Percentiles rank a stretch among this genome's conserved stretches.
Conservation (phyloP, 2,888 invertebrate species). For the Drosophila helvetica region DNA sequence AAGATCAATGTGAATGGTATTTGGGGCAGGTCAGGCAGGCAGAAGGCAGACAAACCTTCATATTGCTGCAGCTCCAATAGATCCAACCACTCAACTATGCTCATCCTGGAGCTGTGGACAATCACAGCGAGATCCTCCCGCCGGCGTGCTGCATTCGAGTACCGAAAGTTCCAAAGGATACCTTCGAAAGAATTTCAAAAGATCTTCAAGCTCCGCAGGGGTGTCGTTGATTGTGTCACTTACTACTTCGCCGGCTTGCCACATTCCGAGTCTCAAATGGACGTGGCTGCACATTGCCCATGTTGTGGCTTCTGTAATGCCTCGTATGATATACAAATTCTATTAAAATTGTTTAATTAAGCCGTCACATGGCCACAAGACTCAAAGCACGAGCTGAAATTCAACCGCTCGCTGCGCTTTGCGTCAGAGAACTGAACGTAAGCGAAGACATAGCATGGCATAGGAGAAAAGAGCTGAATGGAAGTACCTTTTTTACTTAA, state of each 20-base stretch:
- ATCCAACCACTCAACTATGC: slow-evolving; percentile 86
- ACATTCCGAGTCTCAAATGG: slow-evolving; percentile 62
- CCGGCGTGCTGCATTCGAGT: slow-evolving; percentile 78
- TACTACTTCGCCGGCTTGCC: slow-evolving; percentile 74
- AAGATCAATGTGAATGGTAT: slow-evolving; percentile 2
- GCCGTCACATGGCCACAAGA: slow-evolving; percentile 47
- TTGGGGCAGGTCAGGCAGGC: slow-evolving; percentile 5
- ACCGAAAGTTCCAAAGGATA: slow-evolving; percentile 85
- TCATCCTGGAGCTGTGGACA: slow-evolving; percentile 84
- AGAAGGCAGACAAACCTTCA: slow-evolving; percentile 71
- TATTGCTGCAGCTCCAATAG: slow-evolving; percentile 87
- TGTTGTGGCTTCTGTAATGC: slow-evolving; percentile 40
- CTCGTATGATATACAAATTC: slow-evolving; percentile 24
- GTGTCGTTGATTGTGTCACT: slow-evolving; percentile 26
- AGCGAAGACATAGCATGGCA: slow-evolving; percentile 29
- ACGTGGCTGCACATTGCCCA: slow-evolving; percentile 78
- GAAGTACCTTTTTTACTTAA: not conserved
- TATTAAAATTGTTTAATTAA: slow-evolving; percentile 46
- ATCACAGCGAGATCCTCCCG: slow-evolving; percentile 78
- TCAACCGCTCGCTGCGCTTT: slow-evolving; percentile 55
- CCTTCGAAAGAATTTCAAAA: slow-evolving; percentile 59
- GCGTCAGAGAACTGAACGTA: slow-evolving; percentile 57
- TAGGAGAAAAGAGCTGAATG: slow-evolving; percentile 37
- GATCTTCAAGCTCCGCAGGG: not conserved
- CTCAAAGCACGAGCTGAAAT: slow-evolving; percentile 45